Conservation (phyloP, 2,113 vertebrate genomes). For the Oryctolagus cuniculus region DNA sequence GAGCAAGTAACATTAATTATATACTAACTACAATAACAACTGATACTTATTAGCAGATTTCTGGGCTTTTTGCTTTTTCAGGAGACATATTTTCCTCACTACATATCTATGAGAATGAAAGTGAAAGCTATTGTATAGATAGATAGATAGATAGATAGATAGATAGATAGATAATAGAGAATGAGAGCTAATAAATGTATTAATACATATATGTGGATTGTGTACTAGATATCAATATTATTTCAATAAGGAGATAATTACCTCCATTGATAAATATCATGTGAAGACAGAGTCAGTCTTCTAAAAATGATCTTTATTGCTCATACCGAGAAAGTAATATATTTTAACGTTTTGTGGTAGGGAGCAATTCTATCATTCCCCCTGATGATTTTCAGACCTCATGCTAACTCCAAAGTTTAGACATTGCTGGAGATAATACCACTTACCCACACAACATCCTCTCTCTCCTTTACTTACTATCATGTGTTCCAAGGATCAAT, state of each 20-base stretch:
- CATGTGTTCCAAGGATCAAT: background rate
- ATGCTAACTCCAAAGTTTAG: background rate
- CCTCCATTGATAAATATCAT: background rate
- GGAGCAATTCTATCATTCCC: background rate
- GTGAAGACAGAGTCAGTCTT: background rate
- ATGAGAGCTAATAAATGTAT: background rate
- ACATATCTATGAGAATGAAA: background rate
- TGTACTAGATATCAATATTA: background rate
- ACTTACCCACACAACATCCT: background rate
- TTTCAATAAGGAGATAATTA: slow-evolving; percentile 18
- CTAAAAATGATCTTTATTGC: background rate
- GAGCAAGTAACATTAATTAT: background rate
- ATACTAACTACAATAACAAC: background rate
- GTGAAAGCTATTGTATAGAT: background rate
- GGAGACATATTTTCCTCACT: background rate
- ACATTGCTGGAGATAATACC: too few species aligned
- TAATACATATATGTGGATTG: background rate
- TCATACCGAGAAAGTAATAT: background rate
- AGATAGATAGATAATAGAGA: too few species aligned
- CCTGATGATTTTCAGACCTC: background rate
- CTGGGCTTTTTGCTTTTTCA: background rate
- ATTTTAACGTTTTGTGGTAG: background rate
- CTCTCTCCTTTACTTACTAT: background rate
- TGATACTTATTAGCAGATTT: background rate
- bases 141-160: too few species aligned